Evolutionary conservation across 2,113 vertebrate species (phyloP), one percentile per base, ranked within the genome.

Genomic region (Glareola pratincola): DNA sequence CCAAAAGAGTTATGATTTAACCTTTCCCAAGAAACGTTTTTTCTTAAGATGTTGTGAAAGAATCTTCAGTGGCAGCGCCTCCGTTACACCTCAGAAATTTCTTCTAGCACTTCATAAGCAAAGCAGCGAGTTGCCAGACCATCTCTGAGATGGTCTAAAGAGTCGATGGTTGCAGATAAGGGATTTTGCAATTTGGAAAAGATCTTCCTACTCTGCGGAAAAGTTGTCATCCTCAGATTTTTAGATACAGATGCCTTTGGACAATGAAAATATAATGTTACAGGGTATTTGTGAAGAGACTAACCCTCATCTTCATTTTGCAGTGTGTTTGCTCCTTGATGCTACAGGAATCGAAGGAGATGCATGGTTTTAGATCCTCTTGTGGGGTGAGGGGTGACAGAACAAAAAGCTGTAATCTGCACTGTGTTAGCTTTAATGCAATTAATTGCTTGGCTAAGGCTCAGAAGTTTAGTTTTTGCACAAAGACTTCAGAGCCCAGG

Each of bases 111-210:
- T 15, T 71, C n/a, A 43, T 34, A 41, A 21, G 29, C 20, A 4
- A 59, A 43, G 32, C 41, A 47, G 20, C 0, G 2, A 64, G 20
- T 34, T 43, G 3, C 39, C 36, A 45, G 72, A 22, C 2, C 6
- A 2, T 26, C 50, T 57, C 54, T 32, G 22, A 73, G 39, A 7
- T 39, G 18, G 7, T 23, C 22, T 41, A 3, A 54, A 34, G 51
- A 48, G 12, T 32, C 1, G 1, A 16, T 26, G 45, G 5, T 15
- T 2, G 1, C 34, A n/a, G 7, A 51, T 3, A 32, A 22, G 69
- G 8, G 29, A 5, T 2, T 64, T 78, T 88, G 8, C 23, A 11
- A 1, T 11, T 17, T 45, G 24, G 10, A 57, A n/a, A 73, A 80
- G 14, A 7, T 30, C 36, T 85, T 82, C 45, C 51, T 10, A 1